Conservation (phyloP, 2,113 vertebrate species). For the Dicrurus megarhynchus region DNA sequence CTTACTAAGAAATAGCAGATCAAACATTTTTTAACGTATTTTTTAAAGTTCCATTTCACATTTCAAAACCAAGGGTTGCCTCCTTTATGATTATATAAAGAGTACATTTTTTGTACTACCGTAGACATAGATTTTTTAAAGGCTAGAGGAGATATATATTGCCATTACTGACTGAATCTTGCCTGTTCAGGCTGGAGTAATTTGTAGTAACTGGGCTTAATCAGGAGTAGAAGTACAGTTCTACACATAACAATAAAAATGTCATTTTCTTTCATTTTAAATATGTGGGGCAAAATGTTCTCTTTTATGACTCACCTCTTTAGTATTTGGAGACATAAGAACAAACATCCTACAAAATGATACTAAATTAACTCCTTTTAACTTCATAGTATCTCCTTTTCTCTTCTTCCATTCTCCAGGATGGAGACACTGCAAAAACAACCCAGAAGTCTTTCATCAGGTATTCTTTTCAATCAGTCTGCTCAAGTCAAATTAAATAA, state of each 20-base stretch:
- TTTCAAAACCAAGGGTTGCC: not conserved
- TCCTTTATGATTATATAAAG: not conserved
- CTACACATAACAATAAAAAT: not conserved
- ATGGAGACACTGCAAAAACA: not conserved
- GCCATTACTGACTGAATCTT: not conserved
- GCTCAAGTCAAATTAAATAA: slow-evolving; percentile 12
- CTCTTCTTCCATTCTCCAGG: not conserved
- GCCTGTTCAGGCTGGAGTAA: not conserved
- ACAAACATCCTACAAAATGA: not conserved
- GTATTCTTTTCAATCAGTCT: not conserved
- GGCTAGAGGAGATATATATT: not conserved
- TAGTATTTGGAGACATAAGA: not conserved
- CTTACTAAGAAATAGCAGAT: not conserved
- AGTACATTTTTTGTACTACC: not conserved
- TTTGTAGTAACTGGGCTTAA: not conserved
- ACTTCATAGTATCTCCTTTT: not conserved
- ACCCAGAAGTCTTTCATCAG: not conserved
- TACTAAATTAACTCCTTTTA: not conserved
- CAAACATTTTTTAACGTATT: not conserved
- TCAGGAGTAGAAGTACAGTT: not conserved
- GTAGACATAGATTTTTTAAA: not conserved
- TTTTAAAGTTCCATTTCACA: not conserved
- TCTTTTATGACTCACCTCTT: not conserved
- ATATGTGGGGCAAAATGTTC: not conserved
- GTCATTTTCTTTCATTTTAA: not conserved